Evolutionary conservation across 2,113 vertebrate species (phyloP).

Genomic region (Myiozetetes cayanensis): DNA sequence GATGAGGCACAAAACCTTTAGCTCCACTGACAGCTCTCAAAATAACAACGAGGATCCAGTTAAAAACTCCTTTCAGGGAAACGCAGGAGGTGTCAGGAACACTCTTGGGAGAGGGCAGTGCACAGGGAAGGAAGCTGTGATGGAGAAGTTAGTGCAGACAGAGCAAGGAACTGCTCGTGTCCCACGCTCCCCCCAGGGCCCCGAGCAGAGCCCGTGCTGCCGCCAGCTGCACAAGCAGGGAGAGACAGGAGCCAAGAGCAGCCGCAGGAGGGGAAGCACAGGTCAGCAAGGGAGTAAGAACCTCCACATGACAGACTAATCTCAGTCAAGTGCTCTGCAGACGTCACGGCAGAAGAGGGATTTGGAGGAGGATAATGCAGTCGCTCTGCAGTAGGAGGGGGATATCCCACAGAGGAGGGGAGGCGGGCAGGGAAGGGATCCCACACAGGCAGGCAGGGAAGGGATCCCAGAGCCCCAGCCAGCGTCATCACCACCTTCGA

Average conservation of each 20-base stretch:
- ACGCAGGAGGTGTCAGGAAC: background rate
- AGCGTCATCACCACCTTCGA: background rate
- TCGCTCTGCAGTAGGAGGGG: background rate
- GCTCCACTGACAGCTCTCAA: background rate
- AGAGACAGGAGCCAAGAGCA: background rate
- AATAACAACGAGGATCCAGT: background rate
- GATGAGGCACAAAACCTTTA: background rate
- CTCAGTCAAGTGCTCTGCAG: constrained; percentile 37
- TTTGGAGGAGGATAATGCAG: constrained; percentile 37
- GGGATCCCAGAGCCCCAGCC: background rate
- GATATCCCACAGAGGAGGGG: background rate
- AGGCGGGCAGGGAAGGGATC: background rate
- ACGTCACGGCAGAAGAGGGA: constrained; percentile 22
- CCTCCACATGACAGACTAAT: constrained; percentile 44
- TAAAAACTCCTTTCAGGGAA: background rate
- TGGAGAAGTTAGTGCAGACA: background rate
- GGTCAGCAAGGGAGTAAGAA: constrained; percentile 23
- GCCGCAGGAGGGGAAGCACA: background rate
- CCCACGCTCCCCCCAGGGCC: accelerated
- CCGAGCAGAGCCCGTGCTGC: accelerated
- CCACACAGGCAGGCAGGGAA: background rate
- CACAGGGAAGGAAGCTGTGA: background rate
- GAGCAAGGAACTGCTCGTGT: background rate
- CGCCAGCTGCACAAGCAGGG: background rate
- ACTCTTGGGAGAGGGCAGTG: background rate